phyloP scores from a whole-genome alignment of 2,113 vertebrate species.

The Columbina picui region DNA sequence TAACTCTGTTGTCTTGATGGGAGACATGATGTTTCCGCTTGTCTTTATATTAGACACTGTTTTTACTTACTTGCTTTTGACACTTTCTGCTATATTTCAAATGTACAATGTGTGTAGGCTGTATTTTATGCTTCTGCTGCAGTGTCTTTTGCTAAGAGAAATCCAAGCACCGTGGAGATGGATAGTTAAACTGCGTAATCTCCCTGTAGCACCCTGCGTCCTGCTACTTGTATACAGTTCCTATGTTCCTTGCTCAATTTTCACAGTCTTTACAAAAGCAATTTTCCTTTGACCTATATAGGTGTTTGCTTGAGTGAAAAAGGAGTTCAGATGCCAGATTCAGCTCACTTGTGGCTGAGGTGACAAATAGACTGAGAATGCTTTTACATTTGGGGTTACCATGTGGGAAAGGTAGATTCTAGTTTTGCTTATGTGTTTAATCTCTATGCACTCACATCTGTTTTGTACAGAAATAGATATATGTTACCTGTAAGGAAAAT shows the following conservation, averaged over 20 bases:
- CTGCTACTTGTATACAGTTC: neutral
- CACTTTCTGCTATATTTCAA: neutral
- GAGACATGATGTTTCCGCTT: neutral
- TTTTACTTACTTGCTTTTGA: neutral
- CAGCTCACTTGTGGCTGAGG: neutral
- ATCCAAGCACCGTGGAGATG: neutral
- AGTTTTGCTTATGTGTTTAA: neutral
- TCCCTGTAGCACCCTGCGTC: neutral
- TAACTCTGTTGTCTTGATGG: neutral
- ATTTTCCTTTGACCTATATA: conserved; percentile 56
- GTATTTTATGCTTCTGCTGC: neutral
- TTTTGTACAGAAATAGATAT: neutral
- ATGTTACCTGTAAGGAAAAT: neutral
- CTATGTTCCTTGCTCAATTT: conserved; percentile 46
- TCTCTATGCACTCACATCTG: neutral
- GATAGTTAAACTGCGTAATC: neutral
- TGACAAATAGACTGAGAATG: neutral
- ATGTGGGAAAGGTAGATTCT: neutral
- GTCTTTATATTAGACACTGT: neutral
- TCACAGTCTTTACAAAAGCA: conserved; percentile 57
- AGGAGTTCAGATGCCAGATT: conserved; percentile 23
- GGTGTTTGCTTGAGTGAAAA: conserved; percentile 36
- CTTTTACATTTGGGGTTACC: neutral
- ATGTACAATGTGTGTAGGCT: neutral
- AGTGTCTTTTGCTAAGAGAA: neutral